Evolutionary conservation across 1,140 invertebrate species (phyloP), one percentile per base, ranked within the genome.

Genomic region (Drosophila bocki): DNA sequence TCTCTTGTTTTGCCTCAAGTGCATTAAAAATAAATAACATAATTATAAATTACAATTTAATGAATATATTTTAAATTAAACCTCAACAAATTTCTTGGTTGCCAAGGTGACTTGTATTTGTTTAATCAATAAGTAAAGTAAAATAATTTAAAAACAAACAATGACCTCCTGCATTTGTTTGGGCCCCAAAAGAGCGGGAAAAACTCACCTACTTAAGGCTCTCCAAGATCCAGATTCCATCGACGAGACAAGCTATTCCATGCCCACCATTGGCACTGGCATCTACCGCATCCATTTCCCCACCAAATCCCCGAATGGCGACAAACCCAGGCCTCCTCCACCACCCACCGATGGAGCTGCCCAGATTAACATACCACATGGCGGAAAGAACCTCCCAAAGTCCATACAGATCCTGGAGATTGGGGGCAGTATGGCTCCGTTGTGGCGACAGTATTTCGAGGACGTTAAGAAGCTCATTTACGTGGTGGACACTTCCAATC

Each of bases 251-350:
- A 96, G 95, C 48, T 95, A 95, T 37, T 96, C 96, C 2, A 95
- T 97, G 22, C 95, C 96, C 6, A 97, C 97, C 0, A 95, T 96
- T 29, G 97, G 97, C 2, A 96, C 96, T 3, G 96, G 96, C 91
- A 94, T 97, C 50, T 95, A 95, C 70, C 94, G 94, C 37, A 93
- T 96, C 7, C 93, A 94, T 77, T 94, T 94, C 59, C 71, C 93
- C 3, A 94, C 94, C 29, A 94, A 94, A 75, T 74, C 82, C 4
- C 29, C 68, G 1, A 39, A 64, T 12, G 84, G 93, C 37, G 88
- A 93, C 59, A 93, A 92, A 26, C 92, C 91, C 1, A 92, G 85
- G 32, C 69, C 92, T 1, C 76, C 81, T 0, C 79, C 81, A 1
- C 56, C 82, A 12, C 50, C 50, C 1, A 13, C 64, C 8, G 80